Evolutionary conservation across 1,140 invertebrate species (phyloP).

Genomic region (Drosophila tani): DNA sequence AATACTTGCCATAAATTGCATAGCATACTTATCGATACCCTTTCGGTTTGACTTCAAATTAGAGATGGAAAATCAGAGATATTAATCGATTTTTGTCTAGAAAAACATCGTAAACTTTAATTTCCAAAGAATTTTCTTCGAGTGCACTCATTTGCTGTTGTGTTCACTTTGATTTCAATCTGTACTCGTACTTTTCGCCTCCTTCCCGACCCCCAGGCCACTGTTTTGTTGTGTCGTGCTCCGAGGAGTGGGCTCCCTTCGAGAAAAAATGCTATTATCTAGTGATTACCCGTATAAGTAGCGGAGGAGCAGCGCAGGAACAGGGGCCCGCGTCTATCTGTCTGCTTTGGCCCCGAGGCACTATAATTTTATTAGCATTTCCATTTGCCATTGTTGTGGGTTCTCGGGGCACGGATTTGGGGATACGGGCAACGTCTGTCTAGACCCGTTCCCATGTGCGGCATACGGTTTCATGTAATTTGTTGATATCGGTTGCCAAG

Average conservation of each 20-base stretch:
- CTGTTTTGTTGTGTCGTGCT: conserved; percentile 29
- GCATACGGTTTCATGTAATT: conserved; percentile 49
- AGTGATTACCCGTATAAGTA: conserved; percentile 50
- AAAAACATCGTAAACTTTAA: too few species aligned
- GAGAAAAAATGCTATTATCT: conserved; percentile 52
- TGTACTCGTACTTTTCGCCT: conserved; percentile 5
- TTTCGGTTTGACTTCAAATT: too few species aligned
- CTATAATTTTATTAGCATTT: conserved; percentile 81
- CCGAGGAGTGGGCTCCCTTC: conserved; percentile 1
- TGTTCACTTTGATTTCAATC: conserved; percentile 48
- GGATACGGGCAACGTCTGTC: conserved; percentile 5
- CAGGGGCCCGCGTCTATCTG: background rate
- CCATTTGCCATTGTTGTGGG: conserved; percentile 22
- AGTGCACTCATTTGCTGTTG: conserved; percentile 39
- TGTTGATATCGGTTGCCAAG: conserved; percentile 60
- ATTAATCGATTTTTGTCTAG: too few species aligned
- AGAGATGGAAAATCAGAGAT: too few species aligned
- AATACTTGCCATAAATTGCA: too few species aligned
- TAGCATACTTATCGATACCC: too few species aligned
- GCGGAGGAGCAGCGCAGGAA: conserved; percentile 4
- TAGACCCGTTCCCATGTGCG: conserved; percentile 18
- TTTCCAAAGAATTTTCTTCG: background rate
- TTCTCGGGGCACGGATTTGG: background rate
- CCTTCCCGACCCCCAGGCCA: background rate
- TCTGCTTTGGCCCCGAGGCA: conserved; percentile 23